These are phyloP conservation scores for Diplodus puntazzo DNA, from an alignment of 2,797 vertebrate genomes.

Conservation along the genomic window DNA sequence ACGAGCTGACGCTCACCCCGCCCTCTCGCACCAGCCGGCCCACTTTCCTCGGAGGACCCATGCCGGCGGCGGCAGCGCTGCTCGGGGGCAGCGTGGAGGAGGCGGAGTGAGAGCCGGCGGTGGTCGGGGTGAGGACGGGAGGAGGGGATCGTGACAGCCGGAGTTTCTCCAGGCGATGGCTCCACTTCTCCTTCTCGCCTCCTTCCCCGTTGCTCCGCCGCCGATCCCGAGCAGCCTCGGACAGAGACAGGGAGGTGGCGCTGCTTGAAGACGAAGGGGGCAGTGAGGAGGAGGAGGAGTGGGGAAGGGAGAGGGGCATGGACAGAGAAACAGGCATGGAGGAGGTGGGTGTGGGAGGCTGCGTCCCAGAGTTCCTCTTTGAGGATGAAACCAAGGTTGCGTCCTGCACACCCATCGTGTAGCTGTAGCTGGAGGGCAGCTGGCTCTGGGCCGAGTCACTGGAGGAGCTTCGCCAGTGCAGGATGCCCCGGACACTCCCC, in stretches of 20 bases:
- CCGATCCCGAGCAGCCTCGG: conserved; percentile 81
- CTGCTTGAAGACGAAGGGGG: conserved; percentile 87
- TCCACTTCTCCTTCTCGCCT: conserved; percentile 90
- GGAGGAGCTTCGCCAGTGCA: conserved; percentile 92
- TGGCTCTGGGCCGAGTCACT: conserved; percentile 77
- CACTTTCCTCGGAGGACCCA: conserved; percentile 83
- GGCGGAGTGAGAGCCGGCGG: conserved; percentile 44
- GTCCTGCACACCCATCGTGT: conserved; percentile 85
- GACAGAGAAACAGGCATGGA: conserved; percentile 85
- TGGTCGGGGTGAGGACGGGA: conserved; percentile 60
- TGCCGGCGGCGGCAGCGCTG: conserved; percentile 50
- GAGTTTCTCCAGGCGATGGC: conserved; percentile 91
- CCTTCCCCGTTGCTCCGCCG: conserved; percentile 87
- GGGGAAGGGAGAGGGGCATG: conserved; percentile 85
- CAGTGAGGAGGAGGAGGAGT: conserved; percentile 87
- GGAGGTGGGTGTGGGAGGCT: conserved; percentile 78
- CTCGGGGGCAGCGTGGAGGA: conserved; percentile 75
- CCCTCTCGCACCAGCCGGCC: conserved; percentile 86
- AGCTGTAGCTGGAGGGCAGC: conserved; percentile 87
- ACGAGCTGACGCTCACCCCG: conserved; percentile 84
- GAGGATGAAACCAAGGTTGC: conserved; percentile 58
- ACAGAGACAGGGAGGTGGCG: conserved; percentile 85
- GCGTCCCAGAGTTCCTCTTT: conserved; percentile 80
- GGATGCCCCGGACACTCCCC: conserved; percentile 91
- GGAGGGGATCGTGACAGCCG: conserved; percentile 88